These are phyloP conservation scores for Semotilus atromaculatus DNA, from an alignment of 2,797 vertebrate species.

Conservation along the genomic window DNA sequence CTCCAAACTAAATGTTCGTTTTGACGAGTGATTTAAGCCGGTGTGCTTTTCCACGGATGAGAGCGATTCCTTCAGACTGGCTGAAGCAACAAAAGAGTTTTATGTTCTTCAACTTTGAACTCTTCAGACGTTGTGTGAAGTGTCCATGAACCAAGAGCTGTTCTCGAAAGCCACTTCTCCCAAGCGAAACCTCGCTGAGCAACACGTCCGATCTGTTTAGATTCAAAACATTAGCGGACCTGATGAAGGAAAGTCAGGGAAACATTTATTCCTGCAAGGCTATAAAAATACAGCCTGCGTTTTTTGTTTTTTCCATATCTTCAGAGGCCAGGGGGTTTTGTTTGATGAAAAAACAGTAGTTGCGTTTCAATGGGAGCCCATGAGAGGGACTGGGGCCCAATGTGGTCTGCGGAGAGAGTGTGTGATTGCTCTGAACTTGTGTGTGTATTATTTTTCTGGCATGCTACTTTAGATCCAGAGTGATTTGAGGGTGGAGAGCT, in stretches of 20 bases:
- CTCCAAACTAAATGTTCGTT: conserved; percentile 26
- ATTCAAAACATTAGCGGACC: conserved; percentile 79
- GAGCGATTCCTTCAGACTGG: conserved; percentile 38
- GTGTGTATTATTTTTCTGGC: conserved; percentile 62
- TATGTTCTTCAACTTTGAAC: conserved; percentile 44
- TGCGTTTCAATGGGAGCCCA: conserved; percentile 75
- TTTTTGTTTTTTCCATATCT: conserved; percentile 64
- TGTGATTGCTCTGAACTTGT: conserved; percentile 47
- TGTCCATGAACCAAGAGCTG: conserved; percentile 24
- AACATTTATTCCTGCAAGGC: conserved; percentile 78
- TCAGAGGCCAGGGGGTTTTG: conserved; percentile 66
- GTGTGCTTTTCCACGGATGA: conserved; percentile 42
- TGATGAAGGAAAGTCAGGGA: conserved; percentile 76
- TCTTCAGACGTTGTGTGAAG: not conserved
- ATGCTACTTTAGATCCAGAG: conserved; percentile 70
- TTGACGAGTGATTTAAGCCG: conserved; percentile 43
- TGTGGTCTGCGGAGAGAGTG: conserved; percentile 68
- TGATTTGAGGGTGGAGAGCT: conserved; percentile 63
- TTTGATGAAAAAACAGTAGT: conserved; percentile 81
- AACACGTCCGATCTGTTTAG: conserved; percentile 72
- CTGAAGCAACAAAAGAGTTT: conserved; percentile 46
- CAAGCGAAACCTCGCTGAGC: conserved; percentile 27
- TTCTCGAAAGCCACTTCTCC: conserved; percentile 37
- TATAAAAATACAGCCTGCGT: conserved; percentile 75
- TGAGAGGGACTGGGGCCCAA: conserved; percentile 71